Base-by-base conservation (phyloP, 2,797 vertebrate genomes). In the Philypnodon macrostomus region DNA sequence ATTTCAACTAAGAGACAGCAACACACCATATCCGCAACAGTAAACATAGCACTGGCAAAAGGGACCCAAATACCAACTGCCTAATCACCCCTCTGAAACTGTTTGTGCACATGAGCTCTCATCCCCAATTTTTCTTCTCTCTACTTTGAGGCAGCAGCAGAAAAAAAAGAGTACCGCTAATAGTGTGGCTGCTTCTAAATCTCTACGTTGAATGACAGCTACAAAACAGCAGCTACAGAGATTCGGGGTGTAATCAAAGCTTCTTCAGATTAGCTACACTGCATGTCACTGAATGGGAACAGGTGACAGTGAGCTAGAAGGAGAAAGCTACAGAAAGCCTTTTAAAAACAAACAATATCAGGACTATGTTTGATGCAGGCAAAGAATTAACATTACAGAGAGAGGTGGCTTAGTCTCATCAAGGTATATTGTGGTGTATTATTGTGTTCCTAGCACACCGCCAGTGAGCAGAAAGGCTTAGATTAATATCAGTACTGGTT, bases 51-150 rank as follows among this genome's bases (percentile, higher is more conserved):
- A 24, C 11, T 58, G 70, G 53, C 70, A 75, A 70, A 68, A 35
- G 74, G 72, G 80, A 77, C 56, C n/a, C 49, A n/a, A 56, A 77
- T 73, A 76, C 59, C 62, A 80, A 77, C 79, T 75, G 63, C 47
- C 65, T 75, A 78, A 83, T 85, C 77, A 72, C 65, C 65, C 38
- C 65, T 45, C 54, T 70, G 72, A 77, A 72, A 68, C 35, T n/a
- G 35, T 53, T 69, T 73, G 73, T 71, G 63, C 67, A 75, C 67
- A 71, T 76, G 79, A 70, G 58, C 59, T 73, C 55, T 69, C 68
- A 38, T 31, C 34, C 44, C 32, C 60, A 62, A 73, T 72, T 58
- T 42, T 72, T 71, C 60, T 65, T 59, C 63, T 23, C 47, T 24
- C 67, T 23, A 10, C 31, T 15, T 38, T 5, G n/a, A 23, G 54